These are phyloP conservation scores for Crocuta crocuta DNA, from an alignment of 2,113 vertebrate species.

Conservation along the genomic window DNA sequence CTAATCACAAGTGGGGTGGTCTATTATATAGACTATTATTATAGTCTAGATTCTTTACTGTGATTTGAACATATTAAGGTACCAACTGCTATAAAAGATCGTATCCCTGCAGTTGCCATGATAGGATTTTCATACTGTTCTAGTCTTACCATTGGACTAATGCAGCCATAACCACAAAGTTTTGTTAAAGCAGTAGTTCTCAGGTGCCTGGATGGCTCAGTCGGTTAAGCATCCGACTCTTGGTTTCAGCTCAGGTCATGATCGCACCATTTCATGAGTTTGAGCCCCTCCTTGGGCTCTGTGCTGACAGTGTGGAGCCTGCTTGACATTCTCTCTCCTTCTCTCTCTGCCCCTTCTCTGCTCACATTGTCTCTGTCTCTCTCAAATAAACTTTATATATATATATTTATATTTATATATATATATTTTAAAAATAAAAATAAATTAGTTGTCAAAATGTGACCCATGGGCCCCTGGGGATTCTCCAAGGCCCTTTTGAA, in stretches of 20 bases:
- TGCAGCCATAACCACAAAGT: background rate
- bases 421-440: background rate
- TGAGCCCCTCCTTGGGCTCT: background rate
- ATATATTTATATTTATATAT: too few relatives aligned
- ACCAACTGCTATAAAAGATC: background rate
- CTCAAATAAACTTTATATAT: background rate
- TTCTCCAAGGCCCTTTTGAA: background rate
- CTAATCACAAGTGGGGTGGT: background rate
- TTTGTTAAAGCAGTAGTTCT: background rate
- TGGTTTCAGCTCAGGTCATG: background rate
- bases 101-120: background rate
- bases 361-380: background rate
- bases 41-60: background rate
- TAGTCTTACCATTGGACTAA: background rate
- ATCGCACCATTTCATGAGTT: background rate
- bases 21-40: background rate
- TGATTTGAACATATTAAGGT: background rate
- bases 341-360: background rate
- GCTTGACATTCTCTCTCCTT: background rate
- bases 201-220: background rate
- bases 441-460: background rate
- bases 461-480: background rate
- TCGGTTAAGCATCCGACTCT: background rate
- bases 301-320: background rate
- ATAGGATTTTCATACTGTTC: background rate